phyloP scores from a whole-genome alignment of 2,113 vertebrate genomes.

The Lethenteron camtschaticum region DNA sequence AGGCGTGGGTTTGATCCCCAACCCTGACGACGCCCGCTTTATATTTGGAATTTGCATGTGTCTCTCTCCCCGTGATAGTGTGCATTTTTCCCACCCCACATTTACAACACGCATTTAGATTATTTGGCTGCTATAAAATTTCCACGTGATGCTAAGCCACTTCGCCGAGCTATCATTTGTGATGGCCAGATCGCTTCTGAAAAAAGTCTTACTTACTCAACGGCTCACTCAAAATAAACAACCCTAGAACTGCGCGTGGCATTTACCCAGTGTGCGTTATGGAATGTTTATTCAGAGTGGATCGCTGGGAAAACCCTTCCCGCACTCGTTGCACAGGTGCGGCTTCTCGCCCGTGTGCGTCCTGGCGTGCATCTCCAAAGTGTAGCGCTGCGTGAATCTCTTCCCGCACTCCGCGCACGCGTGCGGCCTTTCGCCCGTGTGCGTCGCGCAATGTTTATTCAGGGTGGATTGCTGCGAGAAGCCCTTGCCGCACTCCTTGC shows the following conservation, averaged over 20 bases:
- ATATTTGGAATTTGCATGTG: too few species aligned
- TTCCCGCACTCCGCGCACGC: background rate
- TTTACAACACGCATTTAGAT: too few species aligned
- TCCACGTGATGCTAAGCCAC: too few species aligned
- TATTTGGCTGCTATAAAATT: too few species aligned
- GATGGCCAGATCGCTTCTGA: too few species aligned
- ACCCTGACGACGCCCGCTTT: too few species aligned
- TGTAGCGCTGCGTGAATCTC: conserved; percentile 28
- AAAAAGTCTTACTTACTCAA: too few species aligned
- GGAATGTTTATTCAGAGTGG: background rate
- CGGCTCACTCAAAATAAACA: background rate
- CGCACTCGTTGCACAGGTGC: conserved; percentile 5
- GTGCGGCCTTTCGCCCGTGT: background rate
- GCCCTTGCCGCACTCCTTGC: background rate
- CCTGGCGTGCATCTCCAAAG: conserved; percentile 51
- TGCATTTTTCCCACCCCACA: too few species aligned
- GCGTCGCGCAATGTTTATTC: background rate
- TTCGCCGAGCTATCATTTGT: too few species aligned
- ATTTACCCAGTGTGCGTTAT: conserved; percentile 2
- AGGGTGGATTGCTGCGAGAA: background rate
- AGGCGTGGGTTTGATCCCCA: too few species aligned
- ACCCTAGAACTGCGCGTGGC: background rate
- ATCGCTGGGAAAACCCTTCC: conserved; percentile 1
- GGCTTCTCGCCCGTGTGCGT: conserved; percentile 1
- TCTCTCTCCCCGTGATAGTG: too few species aligned